Evolutionary conservation across 2,113 vertebrate genomes (phyloP).

Genomic region (Macquaria ambigua): DNA sequence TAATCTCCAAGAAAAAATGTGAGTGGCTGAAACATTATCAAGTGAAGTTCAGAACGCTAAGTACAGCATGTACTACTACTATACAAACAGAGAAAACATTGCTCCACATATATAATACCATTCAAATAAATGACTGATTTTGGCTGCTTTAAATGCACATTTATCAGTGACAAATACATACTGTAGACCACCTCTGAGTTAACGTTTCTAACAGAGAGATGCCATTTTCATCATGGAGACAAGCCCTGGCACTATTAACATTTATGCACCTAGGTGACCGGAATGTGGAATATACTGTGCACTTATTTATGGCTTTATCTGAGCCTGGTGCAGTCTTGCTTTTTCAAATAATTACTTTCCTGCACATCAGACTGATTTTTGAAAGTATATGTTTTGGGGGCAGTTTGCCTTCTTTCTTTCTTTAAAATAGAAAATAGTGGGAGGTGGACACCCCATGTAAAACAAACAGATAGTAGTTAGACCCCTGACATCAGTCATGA

Average conservation of each 20-base stretch:
- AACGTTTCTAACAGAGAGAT: neutral
- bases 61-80: neutral
- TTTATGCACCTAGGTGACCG: neutral
- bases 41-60: neutral
- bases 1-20: neutral
- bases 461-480: neutral
- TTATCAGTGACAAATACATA: too few species aligned
- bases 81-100: neutral
- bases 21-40: neutral
- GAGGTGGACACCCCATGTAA: neutral
- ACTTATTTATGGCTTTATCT: neutral
- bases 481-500: constrained; percentile 9
- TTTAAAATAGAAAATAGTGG: neutral
- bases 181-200: neutral
- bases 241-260: neutral
- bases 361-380: neutral
- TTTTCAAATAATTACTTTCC: neutral
- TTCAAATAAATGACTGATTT: neutral
- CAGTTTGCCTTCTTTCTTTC: neutral
- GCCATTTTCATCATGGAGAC: neutral
- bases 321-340: neutral
- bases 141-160: neutral
- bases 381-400: neutral
- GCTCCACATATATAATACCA: too few species aligned
- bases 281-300: neutral